Conservation (phyloP, 2,113 vertebrate species). For the Rhizomys pruinosus region DNA sequence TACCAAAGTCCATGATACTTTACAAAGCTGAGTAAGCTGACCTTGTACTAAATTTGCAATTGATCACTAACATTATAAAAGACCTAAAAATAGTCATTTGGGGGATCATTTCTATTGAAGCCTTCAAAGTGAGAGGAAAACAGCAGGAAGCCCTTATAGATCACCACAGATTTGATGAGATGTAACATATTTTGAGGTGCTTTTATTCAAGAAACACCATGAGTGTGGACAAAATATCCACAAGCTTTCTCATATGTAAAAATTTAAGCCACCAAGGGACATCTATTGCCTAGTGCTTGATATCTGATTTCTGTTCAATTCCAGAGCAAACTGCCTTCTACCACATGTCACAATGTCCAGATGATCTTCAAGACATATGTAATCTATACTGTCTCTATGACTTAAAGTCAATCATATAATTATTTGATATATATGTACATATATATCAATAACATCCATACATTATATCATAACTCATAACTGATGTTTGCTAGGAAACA, state of each 20-base stretch:
- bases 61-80: not conserved
- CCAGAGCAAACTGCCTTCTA: not conserved
- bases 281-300: not conserved
- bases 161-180: not conserved
- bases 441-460: too few relatives aligned
- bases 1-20: not conserved
- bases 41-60: constrained; percentile 8
- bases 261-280: not conserved
- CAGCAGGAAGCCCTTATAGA: not conserved
- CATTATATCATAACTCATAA: too few relatives aligned
- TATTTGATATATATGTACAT: too few relatives aligned
- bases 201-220: not conserved
- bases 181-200: not conserved
- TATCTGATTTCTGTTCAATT: not conserved
- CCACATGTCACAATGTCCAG: not conserved
- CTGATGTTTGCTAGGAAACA: not conserved
- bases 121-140: not conserved
- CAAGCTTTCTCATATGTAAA: not conserved
- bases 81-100: not conserved
- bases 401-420: not conserved
- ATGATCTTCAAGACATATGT: not conserved
- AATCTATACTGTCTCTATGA: not conserved
- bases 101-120: not conserved
- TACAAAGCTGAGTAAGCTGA: not conserved
- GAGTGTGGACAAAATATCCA: not conserved